Evolutionary conservation across 2,888 invertebrate genomes (phyloP).

Genomic region (Epistrophe grossulariae): DNA sequence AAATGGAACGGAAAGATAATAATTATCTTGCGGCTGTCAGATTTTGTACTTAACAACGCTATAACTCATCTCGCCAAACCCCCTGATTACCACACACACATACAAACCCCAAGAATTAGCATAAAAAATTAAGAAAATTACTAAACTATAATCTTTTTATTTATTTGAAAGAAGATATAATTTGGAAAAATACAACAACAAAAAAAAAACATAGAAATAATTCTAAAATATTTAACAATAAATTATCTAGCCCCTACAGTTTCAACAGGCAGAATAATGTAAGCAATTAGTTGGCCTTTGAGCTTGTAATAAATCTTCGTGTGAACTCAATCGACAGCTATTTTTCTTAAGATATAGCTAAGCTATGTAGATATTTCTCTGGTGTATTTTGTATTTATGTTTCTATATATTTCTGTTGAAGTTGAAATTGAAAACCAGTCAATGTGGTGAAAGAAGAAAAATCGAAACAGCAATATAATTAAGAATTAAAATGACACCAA

Average conservation of each 20-base stretch:
- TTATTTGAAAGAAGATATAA: slow-evolving; percentile 61
- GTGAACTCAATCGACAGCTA: slow-evolving; percentile 67
- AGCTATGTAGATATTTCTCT: not conserved
- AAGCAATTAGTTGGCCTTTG: slow-evolving; percentile 74
- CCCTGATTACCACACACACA: slow-evolving; percentile 53
- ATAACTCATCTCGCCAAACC: slow-evolving; percentile 69
- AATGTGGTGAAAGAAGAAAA: slow-evolving; percentile 62
- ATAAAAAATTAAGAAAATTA: slow-evolving; percentile 65
- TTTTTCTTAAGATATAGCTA: slow-evolving; percentile 48
- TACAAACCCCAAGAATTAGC: slow-evolving; percentile 47
- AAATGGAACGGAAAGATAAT: slow-evolving; percentile 50
- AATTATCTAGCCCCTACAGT: slow-evolving; percentile 63
- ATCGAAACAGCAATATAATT: slow-evolving; percentile 68
- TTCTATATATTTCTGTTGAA: not conserved
- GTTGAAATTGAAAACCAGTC: slow-evolving; percentile 3
- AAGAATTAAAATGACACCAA: slow-evolving; percentile 77
- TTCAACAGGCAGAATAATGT: slow-evolving; percentile 67
- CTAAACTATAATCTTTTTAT: slow-evolving; percentile 65
- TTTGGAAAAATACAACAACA: not conserved
- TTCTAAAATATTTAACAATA: slow-evolving; percentile 58
- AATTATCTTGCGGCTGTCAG: slow-evolving; percentile 49
- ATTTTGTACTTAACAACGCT: slow-evolving; percentile 54
- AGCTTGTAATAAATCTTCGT: slow-evolving; percentile 67
- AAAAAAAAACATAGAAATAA: slow-evolving; percentile 57
- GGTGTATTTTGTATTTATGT: not conserved